Base-by-base conservation (phyloP, 2,113 vertebrate genomes). In the Bungarus multicinctus region DNA sequence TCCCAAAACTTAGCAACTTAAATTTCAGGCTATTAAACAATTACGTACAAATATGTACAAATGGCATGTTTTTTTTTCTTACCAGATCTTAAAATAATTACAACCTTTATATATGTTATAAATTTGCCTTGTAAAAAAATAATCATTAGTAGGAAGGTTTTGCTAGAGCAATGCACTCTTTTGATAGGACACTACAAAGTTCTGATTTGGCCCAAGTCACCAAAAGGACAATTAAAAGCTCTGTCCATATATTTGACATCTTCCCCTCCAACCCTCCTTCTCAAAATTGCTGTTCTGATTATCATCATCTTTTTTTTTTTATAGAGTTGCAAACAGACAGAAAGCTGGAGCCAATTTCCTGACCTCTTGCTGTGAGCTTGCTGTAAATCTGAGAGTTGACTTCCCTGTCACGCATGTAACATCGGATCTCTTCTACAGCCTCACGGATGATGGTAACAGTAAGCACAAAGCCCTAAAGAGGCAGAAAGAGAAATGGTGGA, bases 351-450 rank as follows among this genome's bases (percentile, higher is more conserved):
- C 94, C 94, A 0, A 58, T 12, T 92, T 86, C 92, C 98, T 97
- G 92, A 99, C 99, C 99, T 99, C 99, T 97, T 1, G 97, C 98
- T 52, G 98, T 99, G 92, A 99, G 99, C 95, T 99, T 99, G 98
- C 99, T 99, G 98, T 99, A 99, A 97, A 99, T 99, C 98, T 99
- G 99, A 54, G 99, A 99, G 98, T 99, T 99, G 89, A 99, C 98
- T 93, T 99, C 99, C 97, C 99, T 99, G 98, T 99, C 99, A 50
- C 99, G 97, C 85, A 99, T 90, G 94, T 98, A 99, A 96, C 99
- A 99, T 95, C 99, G 97, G 58, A 99, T 98, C 98, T 99, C 99
- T 95, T 99, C 99, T 0, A 99, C 97, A 0, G 99, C 99, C 97
- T 99, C 99, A 12, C 99, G 98, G 94, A 98, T 97, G 96, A 99